Base-by-base conservation (phyloP, 1,140 invertebrate species). In the Tribolium castaneum region DNA sequence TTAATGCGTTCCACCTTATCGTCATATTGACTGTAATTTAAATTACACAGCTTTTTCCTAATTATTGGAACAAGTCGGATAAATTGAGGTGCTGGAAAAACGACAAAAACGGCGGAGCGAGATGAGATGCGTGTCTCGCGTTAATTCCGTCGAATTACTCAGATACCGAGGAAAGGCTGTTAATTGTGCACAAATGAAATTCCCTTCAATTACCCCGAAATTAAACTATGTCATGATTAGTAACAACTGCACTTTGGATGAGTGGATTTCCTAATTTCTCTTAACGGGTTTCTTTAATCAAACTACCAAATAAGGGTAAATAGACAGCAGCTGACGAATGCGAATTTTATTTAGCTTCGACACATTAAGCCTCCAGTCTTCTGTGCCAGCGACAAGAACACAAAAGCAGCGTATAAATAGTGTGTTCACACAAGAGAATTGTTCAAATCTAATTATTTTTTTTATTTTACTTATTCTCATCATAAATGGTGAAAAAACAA, bases 161-260 rank as follows among this genome's bases (percentile, higher is more conserved):
- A 35, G 54, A 16, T 22, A 75, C 52, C 56, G 50, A 16, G 52
- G 25, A 59, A 75, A 66, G 30, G 54, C 73, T 49, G 73, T 62
- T 75, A 62, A 59, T 59, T 75, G 52, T 75, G 16, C 56, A 54
- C 39, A 59, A 75, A 59, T 62, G 56, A 45, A 75, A 59, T 49
- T 59, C 73, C 73, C 49, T 73, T 73, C 71, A 73, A 73, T 73
- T 73, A 73, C 71, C 49, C 34, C 52, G 52, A 54, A 73, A 73
- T 73, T 73, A 54, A 54, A 52, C 71, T 54, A 73, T 49, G 52
- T 22, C 71, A 73, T 73, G 52, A 73, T 73, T 73, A 73, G 71
- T 73, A 73, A 73, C 71, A 73, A 73, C 59, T 66, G 59, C 59
- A 66, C 59, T 66, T 30, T 59, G 54, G 54, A 59, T 19, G 54